Evolutionary conservation across 1,140 invertebrate genomes (phyloP), one percentile per base, ranked within the genome.

Genomic region (Dinothrombium tinctorium): DNA sequence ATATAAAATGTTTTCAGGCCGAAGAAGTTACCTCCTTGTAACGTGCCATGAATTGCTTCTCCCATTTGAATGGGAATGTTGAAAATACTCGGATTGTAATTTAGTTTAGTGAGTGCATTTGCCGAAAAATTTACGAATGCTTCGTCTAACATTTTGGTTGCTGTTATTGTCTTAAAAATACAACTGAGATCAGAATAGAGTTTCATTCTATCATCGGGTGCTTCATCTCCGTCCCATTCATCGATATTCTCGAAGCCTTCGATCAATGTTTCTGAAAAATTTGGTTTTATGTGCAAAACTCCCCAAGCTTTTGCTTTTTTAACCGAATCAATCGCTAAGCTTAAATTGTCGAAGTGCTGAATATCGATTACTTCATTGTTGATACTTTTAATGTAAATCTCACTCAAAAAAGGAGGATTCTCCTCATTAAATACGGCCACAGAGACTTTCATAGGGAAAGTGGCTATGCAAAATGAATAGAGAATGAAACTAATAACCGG

Each of bases 401-500:
- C 22, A 26, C 12, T 17, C 15, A 40, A 20, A 20, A 14, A 40
- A 22, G 20, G 4, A 5, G 26, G 33, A 38, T 38, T 38, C 19
- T 61, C 59, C 6, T 53, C 41, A 45, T 61, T 60, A 7, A 84
- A 76, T 40, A 92, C 68, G 23, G 76, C 81, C 53, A 94, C 49
- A 48, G 69, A 69, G 0, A 94, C 64, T 31, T 74, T 73, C 33
- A 68, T 71, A 0, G 86, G 84, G 54, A 84, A 77, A 23, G 77
- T 68, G 42, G 86, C 87, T 48, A 92, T 86, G 17, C 84, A 80
- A 47, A 86, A 56, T 58, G 84, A 92, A 65, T 92, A 92, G 4
- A 90, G 66, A 37, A 87, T 75, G n/a, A 83, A 80, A 63, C 89
- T 80, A 59, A 82, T 73, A 3, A 84, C 76, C 23, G 84, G 84